Conservation (phyloP, 2,113 vertebrate genomes). For the Brevimyrus niger region DNA sequence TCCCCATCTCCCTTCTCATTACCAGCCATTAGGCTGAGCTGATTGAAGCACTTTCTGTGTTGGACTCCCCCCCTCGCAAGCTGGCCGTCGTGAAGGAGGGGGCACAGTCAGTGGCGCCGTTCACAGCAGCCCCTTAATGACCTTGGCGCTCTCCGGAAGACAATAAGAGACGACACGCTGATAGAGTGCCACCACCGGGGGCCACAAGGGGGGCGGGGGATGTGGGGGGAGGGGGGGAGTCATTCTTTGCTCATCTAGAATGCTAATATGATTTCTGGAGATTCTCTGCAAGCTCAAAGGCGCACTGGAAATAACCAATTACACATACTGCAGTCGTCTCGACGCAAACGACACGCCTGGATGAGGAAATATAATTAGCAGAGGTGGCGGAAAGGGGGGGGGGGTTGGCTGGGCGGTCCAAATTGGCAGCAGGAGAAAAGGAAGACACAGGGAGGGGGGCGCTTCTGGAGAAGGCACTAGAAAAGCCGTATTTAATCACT, state of each 20-base stretch:
- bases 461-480: not conserved
- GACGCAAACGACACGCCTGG: constrained; percentile 13
- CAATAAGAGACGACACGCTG: constrained; percentile 48
- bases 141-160: constrained; percentile 55
- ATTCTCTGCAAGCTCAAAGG: not conserved
- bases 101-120: constrained; percentile 51
- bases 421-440: not conserved
- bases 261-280: constrained; percentile 19
- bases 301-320: constrained; percentile 20
- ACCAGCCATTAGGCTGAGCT: too few relatives aligned
- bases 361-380: constrained; percentile 17
- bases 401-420: too few relatives aligned
- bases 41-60: too few relatives aligned
- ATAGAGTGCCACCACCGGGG: not conserved
- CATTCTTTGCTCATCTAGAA: constrained; percentile 50
- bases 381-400: not conserved
- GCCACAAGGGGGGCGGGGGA: not conserved
- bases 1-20: too few relatives aligned
- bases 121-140: constrained; percentile 66
- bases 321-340: constrained; percentile 4
- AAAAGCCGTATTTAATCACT: not conserved
- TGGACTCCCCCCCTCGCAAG: constrained; percentile 42
- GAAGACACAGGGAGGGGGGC: not conserved
- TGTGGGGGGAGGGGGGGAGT: not conserved
- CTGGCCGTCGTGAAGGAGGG: constrained; percentile 64